Base-by-base conservation (phyloP, 2,888 invertebrate genomes). In the Epinotia demarniana region DNA sequence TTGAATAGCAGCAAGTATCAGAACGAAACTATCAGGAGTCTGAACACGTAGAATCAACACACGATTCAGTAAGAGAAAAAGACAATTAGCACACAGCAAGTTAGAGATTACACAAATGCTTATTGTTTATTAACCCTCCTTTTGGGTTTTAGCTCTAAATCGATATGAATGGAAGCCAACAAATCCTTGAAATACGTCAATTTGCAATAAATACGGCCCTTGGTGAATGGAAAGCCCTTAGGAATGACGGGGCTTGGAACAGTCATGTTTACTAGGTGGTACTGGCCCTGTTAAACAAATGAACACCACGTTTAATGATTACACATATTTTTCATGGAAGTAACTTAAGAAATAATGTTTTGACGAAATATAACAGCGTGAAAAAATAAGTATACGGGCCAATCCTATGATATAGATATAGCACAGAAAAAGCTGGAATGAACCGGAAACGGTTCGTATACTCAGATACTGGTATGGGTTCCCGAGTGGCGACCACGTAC, bases 191-290 rank as follows among this genome's bases (percentile, higher is more conserved):
- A n/a, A 53, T 53, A 53, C 53, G 53, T 53, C 53, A 53, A 2
- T n/a, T 53, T 53, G n/a, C 53, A 53, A 53, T 53, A 53, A 53
- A 53, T 53, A 53, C 53, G 53, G n/a, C 53, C 53, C 8, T 53
- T 53, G 13, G 5, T 53, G n/a, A 53, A 53, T 8, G 53, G 53
- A n/a, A 53, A 53, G 8, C 53, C 53, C n/a, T 53, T 53, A 53
- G 53, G 53, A n/a, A 53, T 53, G n/a, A n/a, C n/a, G n/a, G 53
- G 1, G n/a, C 53, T 53, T 53, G 53, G 53, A n/a, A 53, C 53
- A 13, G 53, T 53, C 53, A 53, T 53, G n/a, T 53, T 53, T n/a
- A 53, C 53, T n/a, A 53, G 16, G 53, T 53, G 1, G 3, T 53
- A 53, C 13, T n/a, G 16, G 8, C 53, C n/a, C 53, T 53, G 53